Evolutionary conservation across 2,113 vertebrate species (phyloP), one percentile per base, ranked within the genome.

Genomic region (Hemibagrus wyckioides): DNA sequence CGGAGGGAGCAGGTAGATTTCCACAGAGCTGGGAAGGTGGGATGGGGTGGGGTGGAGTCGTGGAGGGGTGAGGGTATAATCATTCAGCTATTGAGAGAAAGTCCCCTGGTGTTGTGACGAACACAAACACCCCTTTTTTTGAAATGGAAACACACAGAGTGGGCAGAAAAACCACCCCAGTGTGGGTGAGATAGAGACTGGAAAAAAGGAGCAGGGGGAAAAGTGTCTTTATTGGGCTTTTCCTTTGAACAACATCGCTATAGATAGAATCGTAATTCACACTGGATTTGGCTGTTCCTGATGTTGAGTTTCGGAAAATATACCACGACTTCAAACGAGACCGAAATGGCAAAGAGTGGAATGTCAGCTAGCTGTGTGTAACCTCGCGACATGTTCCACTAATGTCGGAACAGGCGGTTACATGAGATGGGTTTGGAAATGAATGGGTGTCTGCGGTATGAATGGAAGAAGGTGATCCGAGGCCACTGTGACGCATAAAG

Each of bases 141-240:
- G 91, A 94, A 95, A 95, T 94, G 94, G 94, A 95, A 95, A 95
- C 94, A 94, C 69, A 88, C 79, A 59, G 89, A 91, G 89, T 90
- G 89, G 90, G 89, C 90, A 90, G 13, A 59, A 92, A 93, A 94
- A 93, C 90, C 92, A 91, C 92, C 90, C 90, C 89, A 92, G 92
- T 88, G 88, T 90, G 59, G 89, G 87, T 65, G 86, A 94, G 89
- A 92, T 90, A 91, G 93, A 93, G 13, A 82, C 92, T 92, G 93
- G 94, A 91, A 91, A 93, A 94, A 39, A 85, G 92, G 92, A 94
- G 94, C 90, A 28, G 57, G 91, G 73, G 76, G 93, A 94, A 87
- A 90, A 88, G 86, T 88, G 88, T 92, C 92, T 94, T 94, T 95
- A 94, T 93, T 92, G 91, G 93, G 88, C 89, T 91, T 94, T 94